Percentiles rank a stretch among this genome's conserved stretches.
These are phyloP conservation scores for Xestia sexstrigata DNA, from an alignment of 2,888 invertebrate genomes.

Conservation along the genomic window DNA sequence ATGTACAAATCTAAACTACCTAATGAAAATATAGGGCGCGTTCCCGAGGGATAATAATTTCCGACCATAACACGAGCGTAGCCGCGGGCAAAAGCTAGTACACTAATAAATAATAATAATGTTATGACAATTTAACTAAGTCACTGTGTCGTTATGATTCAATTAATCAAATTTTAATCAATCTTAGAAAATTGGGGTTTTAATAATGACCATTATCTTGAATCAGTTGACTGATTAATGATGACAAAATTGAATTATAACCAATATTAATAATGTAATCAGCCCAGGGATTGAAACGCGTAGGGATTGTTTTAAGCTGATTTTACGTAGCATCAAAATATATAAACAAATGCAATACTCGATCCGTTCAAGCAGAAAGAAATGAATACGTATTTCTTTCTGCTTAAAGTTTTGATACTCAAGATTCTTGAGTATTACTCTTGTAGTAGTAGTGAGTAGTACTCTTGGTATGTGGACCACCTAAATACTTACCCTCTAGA, in stretches of 20 bases:
- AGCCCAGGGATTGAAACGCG: not conserved
- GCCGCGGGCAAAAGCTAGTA: no score
- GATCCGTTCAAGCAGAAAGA: no score
- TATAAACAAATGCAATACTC: not conserved
- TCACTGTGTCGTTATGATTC: not conserved
- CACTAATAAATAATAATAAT: not conserved
- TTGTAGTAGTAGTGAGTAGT: no score
- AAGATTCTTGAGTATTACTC: no score
- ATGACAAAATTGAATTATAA: slow-evolving; percentile 8
- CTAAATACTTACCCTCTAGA: not conserved
- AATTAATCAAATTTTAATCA: slow-evolving; percentile 3
- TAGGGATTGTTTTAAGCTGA: slow-evolving; percentile 18
- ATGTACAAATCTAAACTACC: no score
- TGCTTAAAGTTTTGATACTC: not conserved
- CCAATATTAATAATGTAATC: slow-evolving; percentile 21
- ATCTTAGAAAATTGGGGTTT: not conserved
- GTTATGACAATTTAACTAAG: not conserved
- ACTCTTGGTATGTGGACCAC: no score
- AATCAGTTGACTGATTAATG: slow-evolving; percentile 17
- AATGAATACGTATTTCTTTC: not conserved
- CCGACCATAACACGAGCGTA: no score
- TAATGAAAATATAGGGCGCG: no score
- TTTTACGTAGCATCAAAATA: slow-evolving; percentile 1
- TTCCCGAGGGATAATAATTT: no score
- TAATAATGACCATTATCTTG: slow-evolving; percentile 7